Percentiles rank a stretch among this genome's conserved stretches.
These are phyloP conservation scores for Drepana arcuata DNA, from an alignment of 1,140 invertebrate genomes.

Conservation along the genomic window DNA sequence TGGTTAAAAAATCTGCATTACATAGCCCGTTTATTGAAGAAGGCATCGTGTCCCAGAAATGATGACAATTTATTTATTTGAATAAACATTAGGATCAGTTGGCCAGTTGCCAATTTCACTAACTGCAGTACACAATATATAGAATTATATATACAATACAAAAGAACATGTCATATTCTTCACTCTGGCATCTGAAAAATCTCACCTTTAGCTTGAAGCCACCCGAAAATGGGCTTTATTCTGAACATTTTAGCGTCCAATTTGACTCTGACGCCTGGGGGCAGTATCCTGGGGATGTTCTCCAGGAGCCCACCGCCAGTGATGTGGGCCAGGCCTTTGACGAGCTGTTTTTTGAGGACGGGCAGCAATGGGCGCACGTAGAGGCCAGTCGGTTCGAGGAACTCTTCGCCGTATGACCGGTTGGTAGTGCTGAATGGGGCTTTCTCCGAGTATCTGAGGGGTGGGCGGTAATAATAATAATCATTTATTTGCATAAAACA, in stretches of 20 bases:
- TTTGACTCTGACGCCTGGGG: constrained; percentile 74
- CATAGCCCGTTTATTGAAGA: too few relatives aligned
- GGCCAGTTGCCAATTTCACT: too few relatives aligned
- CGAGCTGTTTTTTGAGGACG: constrained; percentile 78
- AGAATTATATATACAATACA: too few relatives aligned
- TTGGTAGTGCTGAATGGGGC: constrained; percentile 80
- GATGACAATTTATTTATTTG: too few relatives aligned
- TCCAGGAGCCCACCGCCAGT: constrained; percentile 94
- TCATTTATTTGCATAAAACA: too few relatives aligned
- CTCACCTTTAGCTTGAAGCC: constrained; percentile 77
- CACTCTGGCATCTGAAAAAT: too few relatives aligned
- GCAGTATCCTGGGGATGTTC: constrained; percentile 90
- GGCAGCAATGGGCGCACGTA: constrained; percentile 88
- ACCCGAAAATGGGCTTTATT: constrained; percentile 79
- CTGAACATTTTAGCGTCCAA: constrained; percentile 84
- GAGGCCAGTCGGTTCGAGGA: constrained; percentile 91
- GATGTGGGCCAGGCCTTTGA: constrained; percentile 95
- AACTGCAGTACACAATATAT: too few relatives aligned
- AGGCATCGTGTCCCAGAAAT: too few relatives aligned
- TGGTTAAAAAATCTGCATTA: too few relatives aligned
- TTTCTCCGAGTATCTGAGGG: constrained; percentile 74
- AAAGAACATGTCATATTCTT: too few relatives aligned
- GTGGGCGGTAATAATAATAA: too few relatives aligned
- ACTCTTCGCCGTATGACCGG: constrained; percentile 81
- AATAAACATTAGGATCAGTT: too few relatives aligned